Percentiles rank a stretch among this genome's conserved stretches.
Conservation (phyloP, 2,113 vertebrate species). For the Phrynosoma blainvillii region DNA sequence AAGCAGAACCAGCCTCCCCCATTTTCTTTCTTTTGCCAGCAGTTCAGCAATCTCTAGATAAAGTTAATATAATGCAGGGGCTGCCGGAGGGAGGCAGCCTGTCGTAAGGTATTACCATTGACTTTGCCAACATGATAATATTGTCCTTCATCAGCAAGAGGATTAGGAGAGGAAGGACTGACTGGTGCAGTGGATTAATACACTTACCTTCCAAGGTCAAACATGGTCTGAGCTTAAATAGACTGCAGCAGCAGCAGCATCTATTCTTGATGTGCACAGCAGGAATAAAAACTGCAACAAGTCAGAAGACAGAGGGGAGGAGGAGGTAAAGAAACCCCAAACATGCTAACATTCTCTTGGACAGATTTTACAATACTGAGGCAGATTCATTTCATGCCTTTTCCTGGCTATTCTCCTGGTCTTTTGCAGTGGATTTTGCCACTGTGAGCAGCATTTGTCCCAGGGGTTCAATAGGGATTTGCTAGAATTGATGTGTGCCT, state of each 20-base stretch:
- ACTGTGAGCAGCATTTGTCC: neutral
- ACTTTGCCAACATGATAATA: slow-evolving; percentile 43
- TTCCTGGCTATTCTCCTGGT: neutral
- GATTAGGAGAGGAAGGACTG: neutral
- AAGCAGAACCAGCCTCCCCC: slow-evolving; percentile 20
- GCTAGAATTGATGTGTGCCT: neutral
- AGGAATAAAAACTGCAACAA: neutral
- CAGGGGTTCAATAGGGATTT: neutral
- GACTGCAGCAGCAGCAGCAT: neutral
- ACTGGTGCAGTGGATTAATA: neutral
- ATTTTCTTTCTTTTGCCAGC: rapidly evolving
- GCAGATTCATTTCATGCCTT: neutral
- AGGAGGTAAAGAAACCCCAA: neutral
- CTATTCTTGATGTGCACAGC: rapidly evolving
- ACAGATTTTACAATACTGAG: neutral
- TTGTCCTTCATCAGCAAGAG: slow-evolving; percentile 52
- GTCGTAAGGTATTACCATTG: slow-evolving; percentile 54
- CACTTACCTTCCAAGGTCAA: slow-evolving; percentile 35
- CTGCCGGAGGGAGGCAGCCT: slow-evolving; percentile 50
- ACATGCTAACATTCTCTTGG: neutral
- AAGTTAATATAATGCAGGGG: slow-evolving; percentile 40
- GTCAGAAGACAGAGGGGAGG: neutral
- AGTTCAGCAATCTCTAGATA: slow-evolving; percentile 46
- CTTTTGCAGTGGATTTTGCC: neutral
- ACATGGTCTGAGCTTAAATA: rapidly evolving